phyloP scores from a whole-genome alignment of 2,888 invertebrate genomes.

The Torymus aiolomorphi region DNA sequence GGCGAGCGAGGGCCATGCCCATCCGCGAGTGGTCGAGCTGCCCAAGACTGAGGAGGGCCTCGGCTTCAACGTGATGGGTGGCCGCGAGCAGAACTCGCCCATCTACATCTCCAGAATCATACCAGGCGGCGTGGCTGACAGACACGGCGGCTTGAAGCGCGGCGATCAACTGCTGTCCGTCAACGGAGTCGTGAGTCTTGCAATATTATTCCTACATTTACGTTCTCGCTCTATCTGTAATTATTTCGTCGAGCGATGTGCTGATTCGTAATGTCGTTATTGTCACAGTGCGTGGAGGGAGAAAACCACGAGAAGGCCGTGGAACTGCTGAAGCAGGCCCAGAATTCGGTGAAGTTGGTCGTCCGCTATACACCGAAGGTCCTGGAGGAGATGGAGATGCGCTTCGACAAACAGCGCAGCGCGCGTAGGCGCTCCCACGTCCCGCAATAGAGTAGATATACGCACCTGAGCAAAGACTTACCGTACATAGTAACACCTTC shows the following conservation, averaged over 20 bases:
- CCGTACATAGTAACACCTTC: no score
- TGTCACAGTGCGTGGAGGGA: conserved; percentile 92
- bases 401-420: conserved; percentile 94
- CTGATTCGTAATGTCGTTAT: no score
- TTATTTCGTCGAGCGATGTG: no score
- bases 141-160: conserved; percentile 96
- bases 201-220: no score
- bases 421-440: no score
- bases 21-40: conserved; percentile 97
- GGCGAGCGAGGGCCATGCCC: conserved; percentile 98
- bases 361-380: conserved; percentile 99
- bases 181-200: conserved; percentile 91
- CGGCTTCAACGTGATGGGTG: conserved; percentile 99
- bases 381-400: conserved; percentile 99
- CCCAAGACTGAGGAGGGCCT: conserved; percentile 99
- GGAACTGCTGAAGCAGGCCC: conserved; percentile 96
- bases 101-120: conserved; percentile 99
- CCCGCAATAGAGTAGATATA: no score
- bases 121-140: conserved; percentile 98
- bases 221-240: no score
- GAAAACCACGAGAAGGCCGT: conserved; percentile 99
- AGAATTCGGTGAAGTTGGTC: conserved; percentile 95
- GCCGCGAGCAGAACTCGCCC: conserved; percentile 99
- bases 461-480: no score
- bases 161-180: conserved; percentile 98